A percentile compares a stretch with the other conserved stretches of the same genome.
phyloP scores from a whole-genome alignment of 2,888 invertebrate genomes.

The Antheraea assamensis region DNA sequence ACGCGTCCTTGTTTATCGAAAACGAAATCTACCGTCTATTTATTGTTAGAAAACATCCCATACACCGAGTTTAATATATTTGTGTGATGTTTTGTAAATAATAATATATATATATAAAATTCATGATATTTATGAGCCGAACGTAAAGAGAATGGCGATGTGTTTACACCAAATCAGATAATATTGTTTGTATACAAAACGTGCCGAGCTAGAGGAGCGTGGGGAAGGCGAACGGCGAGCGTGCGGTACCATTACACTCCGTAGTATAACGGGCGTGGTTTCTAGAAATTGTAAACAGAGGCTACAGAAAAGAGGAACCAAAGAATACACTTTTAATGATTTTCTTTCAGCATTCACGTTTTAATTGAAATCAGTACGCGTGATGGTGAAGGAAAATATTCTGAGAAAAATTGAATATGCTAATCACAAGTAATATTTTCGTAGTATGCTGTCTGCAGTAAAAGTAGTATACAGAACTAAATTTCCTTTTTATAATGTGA shows the following conservation, averaged over 20 bases:
- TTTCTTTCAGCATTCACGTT: neutral
- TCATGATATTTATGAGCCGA: neutral
- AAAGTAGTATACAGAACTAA: neutral
- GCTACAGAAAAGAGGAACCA: no score
- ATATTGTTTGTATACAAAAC: constrained; percentile 5
- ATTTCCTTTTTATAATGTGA: neutral
- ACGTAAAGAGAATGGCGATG: neutral
- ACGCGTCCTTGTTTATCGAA: neutral
- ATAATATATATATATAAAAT: neutral
- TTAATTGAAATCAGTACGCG: neutral
- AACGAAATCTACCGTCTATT: neutral
- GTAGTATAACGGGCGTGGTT: neutral
- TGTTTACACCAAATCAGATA: constrained; percentile 8
- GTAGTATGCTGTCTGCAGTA: neutral
- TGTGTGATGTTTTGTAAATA: neutral
- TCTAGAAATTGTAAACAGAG: no score
- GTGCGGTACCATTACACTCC: neutral
- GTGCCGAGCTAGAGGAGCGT: neutral
- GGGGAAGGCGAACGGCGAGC: neutral
- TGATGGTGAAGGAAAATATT: neutral
- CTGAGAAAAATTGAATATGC: neutral
- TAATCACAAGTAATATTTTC: neutral
- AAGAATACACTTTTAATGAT: neutral
- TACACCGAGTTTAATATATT: neutral
- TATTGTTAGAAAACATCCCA: neutral